These are phyloP conservation scores for Crocidura indochinensis DNA, from an alignment of 2,797 vertebrate genomes.

Conservation along the genomic window DNA sequence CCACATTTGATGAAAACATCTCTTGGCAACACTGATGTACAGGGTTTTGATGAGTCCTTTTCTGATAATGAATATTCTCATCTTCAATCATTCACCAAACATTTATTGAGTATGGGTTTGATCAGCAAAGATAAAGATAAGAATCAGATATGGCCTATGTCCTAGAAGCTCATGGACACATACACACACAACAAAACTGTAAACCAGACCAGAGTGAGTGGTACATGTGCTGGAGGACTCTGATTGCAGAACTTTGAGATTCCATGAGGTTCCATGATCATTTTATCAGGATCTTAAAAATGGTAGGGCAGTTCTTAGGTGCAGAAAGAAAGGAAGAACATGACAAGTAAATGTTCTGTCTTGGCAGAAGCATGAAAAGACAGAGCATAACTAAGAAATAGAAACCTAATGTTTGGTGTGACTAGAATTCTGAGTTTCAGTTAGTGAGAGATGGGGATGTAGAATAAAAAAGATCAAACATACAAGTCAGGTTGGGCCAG, in stretches of 20 bases:
- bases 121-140: constrained; percentile 2
- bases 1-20: constrained; percentile 62
- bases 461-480: neutral
- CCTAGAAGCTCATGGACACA: neutral
- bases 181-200: constrained; percentile 53
- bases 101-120: constrained; percentile 70
- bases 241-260: neutral
- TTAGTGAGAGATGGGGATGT: too few species aligned
- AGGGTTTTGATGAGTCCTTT: constrained; percentile 72
- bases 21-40: constrained; percentile 48
- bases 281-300: constrained; percentile 59
- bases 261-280: neutral
- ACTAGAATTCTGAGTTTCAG: neutral
- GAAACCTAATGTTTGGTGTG: neutral
- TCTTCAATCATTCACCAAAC: constrained; percentile 78
- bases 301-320: neutral
- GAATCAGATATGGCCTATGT: constrained; percentile 35
- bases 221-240: neutral
- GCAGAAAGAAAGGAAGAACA: neutral
- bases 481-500: neutral
- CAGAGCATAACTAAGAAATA: neutral
- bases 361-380: neutral
- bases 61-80: constrained; percentile 74
- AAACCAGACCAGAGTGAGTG: neutral
- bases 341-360: neutral